These are phyloP conservation scores for Stenoptilia bipunctidactyla DNA, from an alignment of 2,888 invertebrate genomes.

Conservation along the genomic window DNA sequence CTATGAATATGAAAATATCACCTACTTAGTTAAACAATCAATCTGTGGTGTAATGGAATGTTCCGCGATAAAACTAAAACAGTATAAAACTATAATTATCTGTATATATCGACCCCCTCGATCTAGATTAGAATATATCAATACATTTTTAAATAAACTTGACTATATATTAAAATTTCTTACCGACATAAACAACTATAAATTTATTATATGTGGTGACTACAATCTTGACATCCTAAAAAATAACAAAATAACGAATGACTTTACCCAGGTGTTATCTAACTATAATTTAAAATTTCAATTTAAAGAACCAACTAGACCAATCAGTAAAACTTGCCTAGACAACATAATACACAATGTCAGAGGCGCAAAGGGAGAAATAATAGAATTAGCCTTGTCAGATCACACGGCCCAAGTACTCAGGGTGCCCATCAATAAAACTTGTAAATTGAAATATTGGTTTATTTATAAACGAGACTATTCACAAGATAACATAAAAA, in stretches of 20 bases:
- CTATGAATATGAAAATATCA: not conserved
- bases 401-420: slow-evolving; percentile 13
- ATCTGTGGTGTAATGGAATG: not conserved
- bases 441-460: slow-evolving; percentile 6
- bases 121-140: not conserved
- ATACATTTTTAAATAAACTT: not conserved
- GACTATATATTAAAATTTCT: not conserved
- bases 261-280: not conserved
- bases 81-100: slow-evolving; percentile 1
- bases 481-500: slow-evolving; percentile 10
- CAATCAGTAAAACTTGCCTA: slow-evolving; percentile 6
- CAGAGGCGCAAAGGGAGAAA: slow-evolving; percentile 4
- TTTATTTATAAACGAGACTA: slow-evolving; percentile 8
- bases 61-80: not conserved
- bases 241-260: not conserved
- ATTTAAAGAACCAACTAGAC: slow-evolving; percentile 6
- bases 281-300: not conserved
- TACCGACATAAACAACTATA: not conserved
- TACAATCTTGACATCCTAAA: slow-evolving; percentile 7
- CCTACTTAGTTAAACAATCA: not conserved
- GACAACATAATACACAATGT: slow-evolving; percentile 9
- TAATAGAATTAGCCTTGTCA: slow-evolving; percentile 10
- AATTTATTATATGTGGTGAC: slow-evolving; percentile 9
- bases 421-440: slow-evolving; percentile 9
- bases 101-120: slow-evolving; percentile 1